These are phyloP conservation scores for Brachyptera risi DNA, from an alignment of 2,888 invertebrate species.

Conservation along the genomic window DNA sequence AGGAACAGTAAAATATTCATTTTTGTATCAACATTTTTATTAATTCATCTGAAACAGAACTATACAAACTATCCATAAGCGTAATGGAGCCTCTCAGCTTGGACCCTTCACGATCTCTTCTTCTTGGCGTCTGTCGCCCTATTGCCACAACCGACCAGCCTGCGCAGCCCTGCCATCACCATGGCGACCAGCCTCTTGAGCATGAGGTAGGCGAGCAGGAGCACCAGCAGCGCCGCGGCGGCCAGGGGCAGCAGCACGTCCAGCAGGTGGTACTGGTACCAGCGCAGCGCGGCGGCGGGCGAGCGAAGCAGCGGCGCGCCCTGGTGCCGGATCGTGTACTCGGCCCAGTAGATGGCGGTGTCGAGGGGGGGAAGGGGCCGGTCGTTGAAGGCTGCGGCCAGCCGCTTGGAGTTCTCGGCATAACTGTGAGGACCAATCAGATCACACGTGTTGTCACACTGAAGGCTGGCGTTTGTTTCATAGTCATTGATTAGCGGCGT, in stretches of 20 bases:
- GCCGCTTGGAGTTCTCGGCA: constrained; percentile 9
- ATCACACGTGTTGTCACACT: no score
- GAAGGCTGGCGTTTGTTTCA: no score
- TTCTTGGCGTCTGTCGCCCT: background rate
- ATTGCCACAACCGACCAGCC: background rate
- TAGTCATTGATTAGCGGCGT: no score
- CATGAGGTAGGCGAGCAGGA: constrained; percentile 5
- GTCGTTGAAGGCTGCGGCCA: constrained; percentile 47
- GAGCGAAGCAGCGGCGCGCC: constrained; percentile 46
- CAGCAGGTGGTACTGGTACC: constrained; percentile 45
- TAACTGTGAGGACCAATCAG: no score
- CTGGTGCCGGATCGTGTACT: constrained; percentile 53
- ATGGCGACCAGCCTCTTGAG: constrained; percentile 11
- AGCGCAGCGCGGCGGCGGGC: constrained; percentile 43
- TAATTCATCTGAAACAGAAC: no score
- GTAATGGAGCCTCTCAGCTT: no score
- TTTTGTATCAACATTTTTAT: no score
- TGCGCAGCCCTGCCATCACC: background rate
- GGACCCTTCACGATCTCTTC: background rate
- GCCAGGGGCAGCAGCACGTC: constrained; percentile 37
- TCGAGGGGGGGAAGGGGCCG: constrained; percentile 55
- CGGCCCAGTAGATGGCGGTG: constrained; percentile 62
- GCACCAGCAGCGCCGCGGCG: background rate
- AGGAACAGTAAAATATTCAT: no score
- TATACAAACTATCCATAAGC: no score